These are phyloP conservation scores for Lepisosteus oculatus DNA, from an alignment of 2,113 vertebrate genomes.

Conservation along the genomic window DNA sequence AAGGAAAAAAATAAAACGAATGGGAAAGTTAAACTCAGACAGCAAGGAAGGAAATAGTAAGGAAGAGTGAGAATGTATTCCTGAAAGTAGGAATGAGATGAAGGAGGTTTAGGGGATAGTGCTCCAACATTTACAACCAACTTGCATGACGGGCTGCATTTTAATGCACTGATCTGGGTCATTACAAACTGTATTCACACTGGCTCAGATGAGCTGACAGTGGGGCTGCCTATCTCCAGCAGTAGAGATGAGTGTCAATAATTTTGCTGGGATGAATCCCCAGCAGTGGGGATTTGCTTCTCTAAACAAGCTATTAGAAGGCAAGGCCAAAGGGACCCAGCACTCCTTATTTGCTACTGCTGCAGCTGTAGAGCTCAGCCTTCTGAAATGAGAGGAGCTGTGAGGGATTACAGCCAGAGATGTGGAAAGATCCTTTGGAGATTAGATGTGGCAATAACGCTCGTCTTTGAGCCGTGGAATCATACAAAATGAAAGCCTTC, in stretches of 20 bases:
- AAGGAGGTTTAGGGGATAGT: too few relatives aligned
- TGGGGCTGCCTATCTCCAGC: background rate
- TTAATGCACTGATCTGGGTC: background rate
- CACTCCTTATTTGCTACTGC: background rate
- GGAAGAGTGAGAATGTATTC: too few relatives aligned
- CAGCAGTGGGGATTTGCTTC: slow-evolving; percentile 1
- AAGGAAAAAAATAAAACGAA: too few relatives aligned
- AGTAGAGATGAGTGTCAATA: background rate
- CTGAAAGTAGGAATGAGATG: too few relatives aligned
- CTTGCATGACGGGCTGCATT: background rate
- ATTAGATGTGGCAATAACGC: too few relatives aligned
- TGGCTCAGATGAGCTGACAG: background rate
- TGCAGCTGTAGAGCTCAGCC: background rate
- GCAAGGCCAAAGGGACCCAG: background rate
- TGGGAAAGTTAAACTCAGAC: too few relatives aligned
- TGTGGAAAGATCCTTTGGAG: background rate
- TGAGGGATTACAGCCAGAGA: background rate
- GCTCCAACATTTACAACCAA: background rate
- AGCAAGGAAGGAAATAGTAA: too few relatives aligned
- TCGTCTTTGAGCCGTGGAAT: too few relatives aligned
- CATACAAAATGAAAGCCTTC: too few relatives aligned
- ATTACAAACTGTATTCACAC: background rate
- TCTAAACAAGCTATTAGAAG: background rate
- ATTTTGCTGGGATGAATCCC: background rate
- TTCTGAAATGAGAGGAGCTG: background rate